phyloP scores from a whole-genome alignment of 2,888 invertebrate species.

The Leptinotarsa rubiginosa region DNA sequence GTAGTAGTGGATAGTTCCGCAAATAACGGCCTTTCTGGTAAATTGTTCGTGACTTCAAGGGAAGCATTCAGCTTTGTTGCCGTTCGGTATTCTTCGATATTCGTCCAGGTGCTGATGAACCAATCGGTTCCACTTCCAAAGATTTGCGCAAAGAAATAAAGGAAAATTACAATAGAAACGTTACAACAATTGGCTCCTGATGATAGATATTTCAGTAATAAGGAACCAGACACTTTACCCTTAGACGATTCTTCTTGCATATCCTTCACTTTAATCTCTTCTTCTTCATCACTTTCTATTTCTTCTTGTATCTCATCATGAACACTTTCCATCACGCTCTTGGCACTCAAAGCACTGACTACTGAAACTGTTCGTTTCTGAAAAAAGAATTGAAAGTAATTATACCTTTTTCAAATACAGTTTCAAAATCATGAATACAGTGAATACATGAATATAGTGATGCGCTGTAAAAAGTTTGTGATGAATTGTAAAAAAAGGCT shows the following conservation, averaged over 20 bases:
- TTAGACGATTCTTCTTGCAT: constrained; percentile 70
- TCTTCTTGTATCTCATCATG: constrained; percentile 59
- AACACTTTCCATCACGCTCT: not conserved
- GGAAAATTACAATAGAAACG: constrained; percentile 66
- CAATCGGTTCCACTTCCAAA: constrained; percentile 77
- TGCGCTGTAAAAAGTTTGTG: not conserved
- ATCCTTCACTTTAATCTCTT: constrained; percentile 67
- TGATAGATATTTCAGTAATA: constrained; percentile 70
- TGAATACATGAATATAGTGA: not conserved
- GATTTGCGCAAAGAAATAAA: constrained; percentile 72
- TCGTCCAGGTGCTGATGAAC: constrained; percentile 78
- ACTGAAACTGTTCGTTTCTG: constrained; percentile 7
- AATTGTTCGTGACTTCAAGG: not conserved
- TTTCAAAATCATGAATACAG: not conserved
- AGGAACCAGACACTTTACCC: constrained; percentile 73
- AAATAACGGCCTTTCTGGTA: constrained; percentile 1
- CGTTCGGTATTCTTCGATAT: constrained; percentile 55
- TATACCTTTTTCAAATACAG: not conserved
- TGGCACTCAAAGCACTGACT: constrained; percentile 1
- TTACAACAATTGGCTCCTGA: constrained; percentile 70
- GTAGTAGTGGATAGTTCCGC: constrained; percentile 17
- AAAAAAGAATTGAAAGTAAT: not conserved
- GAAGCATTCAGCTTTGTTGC: not conserved
- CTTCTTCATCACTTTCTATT: constrained; percentile 53
- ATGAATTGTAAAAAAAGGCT: no score